These are phyloP conservation scores for Drosophila parabipectinata DNA, from an alignment of 1,140 invertebrate genomes.

Conservation along the genomic window DNA sequence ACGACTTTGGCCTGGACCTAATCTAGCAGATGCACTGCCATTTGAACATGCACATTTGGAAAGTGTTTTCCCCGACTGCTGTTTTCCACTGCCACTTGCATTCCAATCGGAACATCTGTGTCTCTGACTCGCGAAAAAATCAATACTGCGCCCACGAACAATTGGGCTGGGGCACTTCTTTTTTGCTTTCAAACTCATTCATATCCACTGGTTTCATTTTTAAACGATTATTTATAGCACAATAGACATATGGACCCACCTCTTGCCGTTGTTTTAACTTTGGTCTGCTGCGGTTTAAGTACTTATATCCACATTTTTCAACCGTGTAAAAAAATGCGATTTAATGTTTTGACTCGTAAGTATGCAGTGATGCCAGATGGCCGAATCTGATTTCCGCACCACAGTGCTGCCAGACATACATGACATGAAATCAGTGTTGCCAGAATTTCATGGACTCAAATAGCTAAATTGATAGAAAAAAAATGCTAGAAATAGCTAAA, in stretches of 20 bases:
- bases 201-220: neutral
- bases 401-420: too few species aligned
- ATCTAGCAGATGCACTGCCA: neutral
- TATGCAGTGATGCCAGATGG: constrained; percentile 5
- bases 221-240: neutral
- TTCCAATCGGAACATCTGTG: constrained; percentile 19
- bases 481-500: too few species aligned
- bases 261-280: constrained; percentile 33
- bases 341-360: constrained; percentile 61
- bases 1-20: neutral
- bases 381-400: too few species aligned
- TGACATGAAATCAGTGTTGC: too few species aligned
- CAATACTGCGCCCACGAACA: constrained; percentile 25
- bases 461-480: too few species aligned
- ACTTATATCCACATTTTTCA: constrained; percentile 62
- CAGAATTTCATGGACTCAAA: too few species aligned
- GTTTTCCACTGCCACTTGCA: neutral
- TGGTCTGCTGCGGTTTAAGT: constrained; percentile 17
- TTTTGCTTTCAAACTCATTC: neutral
- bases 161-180: constrained; percentile 5
- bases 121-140: constrained; percentile 35
- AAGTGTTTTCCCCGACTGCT: neutral
- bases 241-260: constrained; percentile 29
- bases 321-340: constrained; percentile 59
- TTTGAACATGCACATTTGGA: too few species aligned